Evolutionary conservation across 2,888 invertebrate genomes (phyloP).

Genomic region (Cataglyphis rosenhaueri): DNA sequence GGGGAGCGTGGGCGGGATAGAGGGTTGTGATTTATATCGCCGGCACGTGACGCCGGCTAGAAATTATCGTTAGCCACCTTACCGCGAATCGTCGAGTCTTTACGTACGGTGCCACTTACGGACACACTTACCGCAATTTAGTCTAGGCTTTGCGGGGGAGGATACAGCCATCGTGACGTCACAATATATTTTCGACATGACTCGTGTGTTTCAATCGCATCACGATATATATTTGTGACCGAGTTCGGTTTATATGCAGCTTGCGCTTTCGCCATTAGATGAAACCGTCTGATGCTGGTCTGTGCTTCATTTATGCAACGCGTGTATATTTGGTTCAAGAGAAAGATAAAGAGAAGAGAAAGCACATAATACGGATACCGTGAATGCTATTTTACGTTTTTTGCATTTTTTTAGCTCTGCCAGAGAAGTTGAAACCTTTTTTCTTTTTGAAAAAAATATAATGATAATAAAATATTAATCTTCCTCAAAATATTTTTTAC

Average conservation of each 20-base stretch:
- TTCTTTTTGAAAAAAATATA: background rate
- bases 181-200: constrained; percentile 32
- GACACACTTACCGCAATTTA: constrained; percentile 17
- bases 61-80: constrained; percentile 82
- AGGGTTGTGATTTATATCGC: constrained; percentile 82
- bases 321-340: constrained; percentile 5
- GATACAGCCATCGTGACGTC: constrained; percentile 7
- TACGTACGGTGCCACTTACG: constrained; percentile 38
- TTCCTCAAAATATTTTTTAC: constrained; percentile 22
- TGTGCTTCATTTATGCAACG: constrained; percentile 18
- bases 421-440: background rate
- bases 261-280: constrained; percentile 50
- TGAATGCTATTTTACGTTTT: background rate
- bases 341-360: background rate
- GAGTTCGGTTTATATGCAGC: constrained; percentile 20
- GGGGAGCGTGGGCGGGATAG: constrained; percentile 42
- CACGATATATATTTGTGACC: constrained; percentile 43
- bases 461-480: constrained; percentile 10
- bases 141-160: constrained; percentile 7
- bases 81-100: constrained; percentile 58
- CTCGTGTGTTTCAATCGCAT: constrained; percentile 6
- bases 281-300: constrained; percentile 1
- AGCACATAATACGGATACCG: background rate
- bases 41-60: constrained; percentile 82
- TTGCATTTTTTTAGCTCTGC: background rate